Percentiles rank a stretch among this genome's conserved stretches.
phyloP scores from a whole-genome alignment of 2,888 invertebrate genomes.

The Pteria penguin region DNA sequence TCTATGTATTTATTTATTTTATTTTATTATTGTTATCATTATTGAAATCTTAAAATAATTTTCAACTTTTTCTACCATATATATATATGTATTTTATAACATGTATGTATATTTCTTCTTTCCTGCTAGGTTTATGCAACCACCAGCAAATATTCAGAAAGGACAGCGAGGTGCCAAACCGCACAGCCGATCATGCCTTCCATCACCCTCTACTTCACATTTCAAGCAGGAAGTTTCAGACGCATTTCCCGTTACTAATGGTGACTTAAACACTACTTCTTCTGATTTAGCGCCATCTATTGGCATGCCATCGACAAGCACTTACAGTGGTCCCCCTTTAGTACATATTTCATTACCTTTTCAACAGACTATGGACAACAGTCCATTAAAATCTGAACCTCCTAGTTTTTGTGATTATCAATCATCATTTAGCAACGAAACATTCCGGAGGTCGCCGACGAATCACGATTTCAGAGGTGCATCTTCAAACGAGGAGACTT shows the following conservation, averaged over 20 bases:
- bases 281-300: too few relatives aligned
- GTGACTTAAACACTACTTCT: not conserved
- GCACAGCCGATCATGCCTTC: slow-evolving; percentile 49
- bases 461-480: not conserved
- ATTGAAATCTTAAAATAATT: too few relatives aligned
- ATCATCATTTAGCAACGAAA: not conserved
- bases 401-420: not conserved
- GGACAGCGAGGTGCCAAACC: slow-evolving; percentile 82
- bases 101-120: too few relatives aligned
- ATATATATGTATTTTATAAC: too few relatives aligned
- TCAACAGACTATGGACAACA: not conserved
- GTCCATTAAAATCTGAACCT: not conserved
- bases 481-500: not conserved
- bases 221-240: not conserved
- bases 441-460: not conserved
- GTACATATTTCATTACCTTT: not conserved
- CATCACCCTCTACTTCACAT: slow-evolving; percentile 1
- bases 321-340: too few relatives aligned
- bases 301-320: too few relatives aligned
- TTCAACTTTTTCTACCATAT: too few relatives aligned
- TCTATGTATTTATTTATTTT: too few relatives aligned
- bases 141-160: slow-evolving; percentile 95
- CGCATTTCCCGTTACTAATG: not conserved
- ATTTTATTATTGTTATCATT: too few relatives aligned
- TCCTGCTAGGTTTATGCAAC: slow-evolving; percentile 95